Evolutionary conservation across 1,140 invertebrate species (phyloP), one percentile per base, ranked within the genome.

Genomic region (Drosophila biarmipes): DNA sequence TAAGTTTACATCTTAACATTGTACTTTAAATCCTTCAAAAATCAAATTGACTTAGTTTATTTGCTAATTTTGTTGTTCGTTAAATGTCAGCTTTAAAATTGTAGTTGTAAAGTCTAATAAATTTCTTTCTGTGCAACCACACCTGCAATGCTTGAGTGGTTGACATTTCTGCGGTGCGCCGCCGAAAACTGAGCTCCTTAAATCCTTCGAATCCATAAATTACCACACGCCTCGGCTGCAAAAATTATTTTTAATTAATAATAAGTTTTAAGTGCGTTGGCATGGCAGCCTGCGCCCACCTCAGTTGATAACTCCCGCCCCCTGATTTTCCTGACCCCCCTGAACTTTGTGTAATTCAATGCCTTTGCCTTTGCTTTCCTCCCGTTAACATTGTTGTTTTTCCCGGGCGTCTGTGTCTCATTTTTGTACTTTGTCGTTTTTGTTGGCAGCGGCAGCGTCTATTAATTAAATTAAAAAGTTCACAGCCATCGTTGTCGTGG

Each of bases 401-500:
- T 17, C 17, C 27, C 31, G 37, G 68, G 67, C 68, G 67, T 72
- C 49, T 71, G 67, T 63, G 67, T 63, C 49, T 59, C 59, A 42
- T 37, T 68, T 66, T 74, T 43, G 45, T 66, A 40, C 40, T 51
- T 10, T 58, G 57, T 77, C 58, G 53, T 58, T 51, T 43, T 73
- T 62, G 64, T 59, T 56, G 61, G 55, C 24, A n/a, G 56, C 54
- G 24, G 51, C 63, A 63, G 54, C 79, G 69, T 82, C 79, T 84
- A 84, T 84, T 84, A 84, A 84, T 84, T 84, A 84, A 84, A 84
- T 84, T 84, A 84, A 84, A 84, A 86, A 86, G 48, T 87, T 85
- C 81, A 71, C 55, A 80, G 77, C 73, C 77, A 73, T 42, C 63
- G 42, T 55, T 63, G 31, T 64, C 46, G 43, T 68, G 53, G 45